phyloP scores from a whole-genome alignment of 2,888 invertebrate genomes.

The Hydropsyche betteni region DNA sequence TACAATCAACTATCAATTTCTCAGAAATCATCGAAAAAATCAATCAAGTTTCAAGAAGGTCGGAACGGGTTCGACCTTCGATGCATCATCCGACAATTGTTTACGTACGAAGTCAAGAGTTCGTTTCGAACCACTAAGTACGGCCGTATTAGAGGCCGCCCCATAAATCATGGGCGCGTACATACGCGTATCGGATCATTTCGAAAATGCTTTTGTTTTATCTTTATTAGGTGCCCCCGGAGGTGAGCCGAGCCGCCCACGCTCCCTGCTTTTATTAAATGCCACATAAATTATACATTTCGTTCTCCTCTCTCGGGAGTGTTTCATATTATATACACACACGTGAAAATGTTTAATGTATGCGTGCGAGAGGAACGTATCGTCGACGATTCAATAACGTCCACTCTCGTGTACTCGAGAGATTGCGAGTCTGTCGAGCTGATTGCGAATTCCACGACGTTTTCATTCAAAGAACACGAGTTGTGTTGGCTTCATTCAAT shows the following conservation, averaged over 20 bases:
- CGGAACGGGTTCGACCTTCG: too few species aligned
- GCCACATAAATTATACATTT: slow-evolving; percentile 49
- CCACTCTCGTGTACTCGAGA: not conserved
- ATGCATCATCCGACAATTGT: too few species aligned
- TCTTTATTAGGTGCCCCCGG: slow-evolving; percentile 51
- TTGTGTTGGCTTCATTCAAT: too few species aligned
- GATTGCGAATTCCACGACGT: too few species aligned
- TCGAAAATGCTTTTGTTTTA: slow-evolving; percentile 50
- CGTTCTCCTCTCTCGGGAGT: slow-evolving; percentile 33
- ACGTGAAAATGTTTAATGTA: not conserved
- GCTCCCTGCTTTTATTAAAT: slow-evolving; percentile 49
- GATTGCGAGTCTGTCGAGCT: too few species aligned
- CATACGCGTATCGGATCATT: slow-evolving; percentile 50
- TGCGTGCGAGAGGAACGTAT: not conserved
- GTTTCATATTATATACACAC: not conserved
- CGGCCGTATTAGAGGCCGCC: too few species aligned
- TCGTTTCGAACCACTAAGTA: not conserved
- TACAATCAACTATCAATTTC: too few species aligned
- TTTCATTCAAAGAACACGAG: too few species aligned
- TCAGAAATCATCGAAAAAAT: too few species aligned
- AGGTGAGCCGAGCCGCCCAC: slow-evolving; percentile 48
- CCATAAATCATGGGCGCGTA: too few species aligned
- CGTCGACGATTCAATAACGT: slow-evolving; percentile 34
- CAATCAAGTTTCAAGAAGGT: too few species aligned
- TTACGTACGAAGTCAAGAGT: too few species aligned